Evolutionary conservation across 2,113 vertebrate genomes (phyloP).

Genomic region (Chaetodon trifascialis): DNA sequence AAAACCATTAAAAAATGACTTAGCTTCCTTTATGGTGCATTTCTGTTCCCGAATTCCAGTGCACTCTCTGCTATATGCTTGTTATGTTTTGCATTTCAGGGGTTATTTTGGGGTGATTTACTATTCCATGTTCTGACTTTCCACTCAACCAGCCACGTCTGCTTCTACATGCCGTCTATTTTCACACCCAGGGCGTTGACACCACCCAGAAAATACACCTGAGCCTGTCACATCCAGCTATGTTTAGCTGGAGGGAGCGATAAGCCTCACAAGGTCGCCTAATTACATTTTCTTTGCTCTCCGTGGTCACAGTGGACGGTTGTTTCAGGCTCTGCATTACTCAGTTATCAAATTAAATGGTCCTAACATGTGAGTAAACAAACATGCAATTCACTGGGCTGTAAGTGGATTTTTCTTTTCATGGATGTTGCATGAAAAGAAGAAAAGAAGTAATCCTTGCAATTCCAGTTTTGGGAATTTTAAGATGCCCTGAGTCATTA

Average conservation of each 20-base stretch:
- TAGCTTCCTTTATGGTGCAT: not conserved
- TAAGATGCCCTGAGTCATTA: not conserved
- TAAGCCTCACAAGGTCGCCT: constrained; percentile 8
- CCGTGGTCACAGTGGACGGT: not conserved
- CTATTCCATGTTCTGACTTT: not conserved
- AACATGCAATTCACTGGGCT: not conserved
- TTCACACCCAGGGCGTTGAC: not conserved
- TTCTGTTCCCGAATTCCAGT: not conserved
- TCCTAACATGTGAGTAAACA: not conserved
- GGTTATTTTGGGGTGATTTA: not conserved
- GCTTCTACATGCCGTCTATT: not conserved
- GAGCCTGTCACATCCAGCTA: constrained; percentile 14
- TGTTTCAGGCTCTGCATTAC: not conserved
- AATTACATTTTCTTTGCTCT: not conserved
- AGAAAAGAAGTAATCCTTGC: no score
- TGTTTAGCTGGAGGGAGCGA: constrained; percentile 3
- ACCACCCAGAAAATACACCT: constrained; percentile 19
- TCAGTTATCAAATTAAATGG: not conserved
- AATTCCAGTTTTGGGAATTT: not conserved
- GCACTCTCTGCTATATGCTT: not conserved
- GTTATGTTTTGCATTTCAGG: not conserved
- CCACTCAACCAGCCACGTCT: not conserved
- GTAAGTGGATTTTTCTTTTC: not conserved
- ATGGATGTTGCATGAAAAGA: not conserved
- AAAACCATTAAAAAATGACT: not conserved